Base-by-base conservation (phyloP, 2,113 vertebrate species). In the Nycticryphes semicollaris region DNA sequence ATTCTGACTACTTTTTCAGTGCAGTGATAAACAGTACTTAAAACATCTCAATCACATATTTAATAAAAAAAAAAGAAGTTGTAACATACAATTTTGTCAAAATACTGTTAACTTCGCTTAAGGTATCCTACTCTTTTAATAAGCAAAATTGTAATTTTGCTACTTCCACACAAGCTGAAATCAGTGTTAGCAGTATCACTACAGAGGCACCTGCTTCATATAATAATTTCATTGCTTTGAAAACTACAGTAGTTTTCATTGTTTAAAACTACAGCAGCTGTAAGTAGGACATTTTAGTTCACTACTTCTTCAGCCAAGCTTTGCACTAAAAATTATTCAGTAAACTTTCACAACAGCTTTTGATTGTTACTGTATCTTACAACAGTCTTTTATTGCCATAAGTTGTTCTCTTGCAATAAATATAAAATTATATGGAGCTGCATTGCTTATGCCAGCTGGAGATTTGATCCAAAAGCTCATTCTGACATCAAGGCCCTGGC, bases 1-100 rank as follows among this genome's bases (percentile, higher is more conserved):
- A 96, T 95, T 97, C 80, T 93, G 82, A 94, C 96, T 97, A 90
- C 77, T 69, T 98, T 97, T 97, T 97, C 95, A 95, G 70, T 91
- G 94, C 96, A 53, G 56, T 95, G 97, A 97, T 97, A 97, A 98
- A 97, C 95, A 96, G 86, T 51, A 89, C 78, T 92, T 95, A 96
- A 97, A 97, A 81, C 75, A 97, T 89, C 86, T 95, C 89, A 95
- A 92, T 97, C 96, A 96, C 62, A 72, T 92, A 89, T 96, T 97
- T 94, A 95, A 96, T 94, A 91, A 77, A 97, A 91, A 96, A 91
- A 97, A 91, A 91, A 56, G 35, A 94, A 97, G 43, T 89, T 95
- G 64, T 84, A 96, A 92, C 60, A 62, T 37, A 94, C 86, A 96
- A 95, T 97, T 97, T 83, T 95, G 92, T 80, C 84, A 92, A 96